phyloP scores from a whole-genome alignment of 2,113 vertebrate species.

The Anarhynchus alexandrinus region DNA sequence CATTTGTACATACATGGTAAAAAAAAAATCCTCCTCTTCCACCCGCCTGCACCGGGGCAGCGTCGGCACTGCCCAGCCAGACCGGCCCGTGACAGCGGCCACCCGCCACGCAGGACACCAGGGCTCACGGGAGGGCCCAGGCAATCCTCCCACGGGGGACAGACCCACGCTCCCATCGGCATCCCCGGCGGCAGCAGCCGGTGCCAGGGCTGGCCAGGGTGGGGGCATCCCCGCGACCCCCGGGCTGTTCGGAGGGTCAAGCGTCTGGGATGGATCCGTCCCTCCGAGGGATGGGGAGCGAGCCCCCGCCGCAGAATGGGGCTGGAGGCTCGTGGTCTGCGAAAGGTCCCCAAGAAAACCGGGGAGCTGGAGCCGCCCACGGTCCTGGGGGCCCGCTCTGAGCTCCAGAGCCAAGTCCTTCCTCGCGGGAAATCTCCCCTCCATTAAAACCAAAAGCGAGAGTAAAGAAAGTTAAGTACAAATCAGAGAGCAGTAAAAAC shows the following conservation, averaged over 20 bases:
- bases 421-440: neutral
- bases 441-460: neutral
- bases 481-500: conserved; percentile 61
- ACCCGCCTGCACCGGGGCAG: neutral
- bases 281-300: accelerated
- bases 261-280: neutral
- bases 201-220: neutral
- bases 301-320: accelerated
- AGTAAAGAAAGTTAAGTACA: conserved; percentile 51
- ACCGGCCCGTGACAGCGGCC: neutral
- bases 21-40: conserved; percentile 25
- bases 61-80: neutral
- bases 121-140: accelerated
- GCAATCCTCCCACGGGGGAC: neutral
- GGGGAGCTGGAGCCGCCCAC: neutral
- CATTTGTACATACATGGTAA: conserved; percentile 32
- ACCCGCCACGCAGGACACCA: accelerated
- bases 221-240: accelerated
- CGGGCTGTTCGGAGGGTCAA: neutral
- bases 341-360: neutral
- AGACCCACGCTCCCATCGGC: neutral
- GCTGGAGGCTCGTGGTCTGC: neutral
- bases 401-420: neutral
- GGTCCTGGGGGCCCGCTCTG: neutral
- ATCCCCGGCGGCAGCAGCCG: neutral